Percentiles rank a stretch among this genome's conserved stretches.
phyloP scores from a whole-genome alignment of 2,888 invertebrate species.

The Cheiracanthium punctorium region DNA sequence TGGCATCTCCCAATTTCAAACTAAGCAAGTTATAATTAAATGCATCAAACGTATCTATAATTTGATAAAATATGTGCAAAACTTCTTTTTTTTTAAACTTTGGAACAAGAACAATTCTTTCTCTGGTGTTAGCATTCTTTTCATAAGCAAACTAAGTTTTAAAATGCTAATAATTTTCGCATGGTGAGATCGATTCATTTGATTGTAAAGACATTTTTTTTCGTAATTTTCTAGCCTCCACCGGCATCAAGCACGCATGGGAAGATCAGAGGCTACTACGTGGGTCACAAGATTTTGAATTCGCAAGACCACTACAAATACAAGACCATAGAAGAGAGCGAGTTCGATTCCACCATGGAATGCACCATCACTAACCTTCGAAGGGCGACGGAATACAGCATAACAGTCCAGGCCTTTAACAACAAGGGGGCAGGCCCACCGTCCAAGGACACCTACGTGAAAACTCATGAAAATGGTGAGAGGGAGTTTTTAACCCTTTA shows the following conservation, averaged over 20 bases:
- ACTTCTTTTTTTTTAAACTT: too few relatives aligned
- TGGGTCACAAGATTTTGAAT: constrained; percentile 76
- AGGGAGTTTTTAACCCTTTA: too few relatives aligned
- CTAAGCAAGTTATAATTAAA: too few relatives aligned
- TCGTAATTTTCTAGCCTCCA: constrained; percentile 75
- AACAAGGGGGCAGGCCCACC: constrained; percentile 76
- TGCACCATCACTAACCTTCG: constrained; percentile 69
- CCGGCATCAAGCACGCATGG: constrained; percentile 75
- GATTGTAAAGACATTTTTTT: too few relatives aligned
- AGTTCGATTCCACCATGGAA: constrained; percentile 62
- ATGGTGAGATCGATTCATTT: too few relatives aligned
- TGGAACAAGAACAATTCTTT: too few relatives aligned
- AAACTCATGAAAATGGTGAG: constrained; percentile 77
- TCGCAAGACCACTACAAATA: constrained; percentile 75
- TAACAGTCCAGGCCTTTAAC: constrained; percentile 77
- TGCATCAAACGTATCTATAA: too few relatives aligned
- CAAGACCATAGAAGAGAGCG: constrained; percentile 73
- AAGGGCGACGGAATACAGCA: constrained; percentile 75
- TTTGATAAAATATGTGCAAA: too few relatives aligned
- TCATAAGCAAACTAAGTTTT: too few relatives aligned
- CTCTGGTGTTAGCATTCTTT: too few relatives aligned
- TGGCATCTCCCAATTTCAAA: too few relatives aligned
- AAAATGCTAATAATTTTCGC: too few relatives aligned
- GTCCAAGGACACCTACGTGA: constrained; percentile 75
- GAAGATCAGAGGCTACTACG: constrained; percentile 76